Evolutionary conservation across 92 coral and sea anemone genomes (phyloP).

Genomic region (Paramuricea clavata): DNA sequence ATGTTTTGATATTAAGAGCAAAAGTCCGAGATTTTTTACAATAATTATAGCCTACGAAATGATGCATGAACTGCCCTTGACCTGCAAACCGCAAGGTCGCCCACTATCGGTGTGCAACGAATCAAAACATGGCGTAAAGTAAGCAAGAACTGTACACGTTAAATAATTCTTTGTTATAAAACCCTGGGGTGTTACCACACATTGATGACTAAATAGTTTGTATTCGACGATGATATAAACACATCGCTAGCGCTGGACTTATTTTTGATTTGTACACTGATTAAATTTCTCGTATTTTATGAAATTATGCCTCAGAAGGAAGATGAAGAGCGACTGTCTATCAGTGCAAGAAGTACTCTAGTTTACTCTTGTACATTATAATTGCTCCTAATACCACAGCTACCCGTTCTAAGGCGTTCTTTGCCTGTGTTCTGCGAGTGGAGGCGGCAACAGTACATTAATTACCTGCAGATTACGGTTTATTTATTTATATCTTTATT

Average conservation of each 20-base stretch:
- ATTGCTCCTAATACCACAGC: too few species aligned
- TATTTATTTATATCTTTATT: too few species aligned
- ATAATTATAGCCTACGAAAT: background rate
- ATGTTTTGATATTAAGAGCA: background rate
- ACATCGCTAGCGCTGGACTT: too few species aligned
- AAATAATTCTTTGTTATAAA: slow-evolving; percentile 8
- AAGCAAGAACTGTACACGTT: slow-evolving; percentile 2
- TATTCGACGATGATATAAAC: slow-evolving; percentile 24
- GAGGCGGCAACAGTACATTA: too few species aligned
- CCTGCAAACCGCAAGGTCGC: slow-evolving; percentile 54
- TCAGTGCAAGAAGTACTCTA: background rate
- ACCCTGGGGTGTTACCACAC: slow-evolving; percentile 22
- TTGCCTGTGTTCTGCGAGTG: too few species aligned
- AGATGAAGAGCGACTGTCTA: background rate
- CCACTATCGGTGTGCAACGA: slow-evolving; percentile 13
- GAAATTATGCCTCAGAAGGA: too few species aligned
- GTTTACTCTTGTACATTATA: too few species aligned
- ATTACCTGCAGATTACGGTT: background rate
- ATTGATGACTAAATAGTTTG: background rate
- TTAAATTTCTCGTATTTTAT: too few species aligned
- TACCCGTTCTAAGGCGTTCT: too few species aligned
- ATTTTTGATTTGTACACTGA: too few species aligned
- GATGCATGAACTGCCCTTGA: slow-evolving; percentile 28
- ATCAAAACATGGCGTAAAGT: slow-evolving; percentile 3
- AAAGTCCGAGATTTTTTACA: slow-evolving; percentile 20